Evolutionary conservation across 2,797 vertebrate species (phyloP).

Genomic region (Trachops cirrhosus): DNA sequence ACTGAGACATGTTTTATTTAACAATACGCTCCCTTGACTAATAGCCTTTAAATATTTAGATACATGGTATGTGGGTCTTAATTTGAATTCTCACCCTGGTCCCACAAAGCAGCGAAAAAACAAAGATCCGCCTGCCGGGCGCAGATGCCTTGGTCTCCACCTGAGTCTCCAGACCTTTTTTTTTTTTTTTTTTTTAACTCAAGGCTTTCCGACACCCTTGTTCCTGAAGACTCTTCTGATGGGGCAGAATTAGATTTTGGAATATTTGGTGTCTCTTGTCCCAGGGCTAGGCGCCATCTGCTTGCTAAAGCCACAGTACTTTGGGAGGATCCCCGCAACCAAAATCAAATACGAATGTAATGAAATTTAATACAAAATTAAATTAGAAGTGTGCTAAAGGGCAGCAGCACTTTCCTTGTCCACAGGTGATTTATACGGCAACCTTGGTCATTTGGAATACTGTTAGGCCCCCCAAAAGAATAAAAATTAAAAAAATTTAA

Average conservation of each 20-base stretch:
- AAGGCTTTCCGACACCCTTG: constrained; percentile 24
- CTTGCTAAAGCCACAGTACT: constrained; percentile 34
- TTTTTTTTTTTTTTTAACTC: not conserved
- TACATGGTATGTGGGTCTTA: not conserved
- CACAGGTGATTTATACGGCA: not conserved
- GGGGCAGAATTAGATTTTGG: constrained; percentile 2
- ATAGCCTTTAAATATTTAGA: not conserved
- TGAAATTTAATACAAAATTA: not conserved
- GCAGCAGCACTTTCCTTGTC: not conserved
- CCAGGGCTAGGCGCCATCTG: not conserved
- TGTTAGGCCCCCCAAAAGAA: not conserved
- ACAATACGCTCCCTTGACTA: not conserved
- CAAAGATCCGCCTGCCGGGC: not conserved
- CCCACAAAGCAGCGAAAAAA: not conserved
- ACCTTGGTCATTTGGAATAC: not conserved
- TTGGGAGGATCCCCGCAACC: not conserved
- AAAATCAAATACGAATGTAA: constrained; percentile 28
- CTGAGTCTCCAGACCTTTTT: not conserved
- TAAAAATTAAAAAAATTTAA: not conserved
- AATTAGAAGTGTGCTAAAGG: not conserved
- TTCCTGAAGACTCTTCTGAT: constrained; percentile 47
- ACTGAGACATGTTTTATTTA: not conserved
- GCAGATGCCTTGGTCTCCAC: not conserved
- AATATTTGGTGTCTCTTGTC: constrained; percentile 1
- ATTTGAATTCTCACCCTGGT: not conserved